Evolutionary conservation across 1,140 invertebrate genomes (phyloP).

Genomic region (Penaeus japonicus): DNA sequence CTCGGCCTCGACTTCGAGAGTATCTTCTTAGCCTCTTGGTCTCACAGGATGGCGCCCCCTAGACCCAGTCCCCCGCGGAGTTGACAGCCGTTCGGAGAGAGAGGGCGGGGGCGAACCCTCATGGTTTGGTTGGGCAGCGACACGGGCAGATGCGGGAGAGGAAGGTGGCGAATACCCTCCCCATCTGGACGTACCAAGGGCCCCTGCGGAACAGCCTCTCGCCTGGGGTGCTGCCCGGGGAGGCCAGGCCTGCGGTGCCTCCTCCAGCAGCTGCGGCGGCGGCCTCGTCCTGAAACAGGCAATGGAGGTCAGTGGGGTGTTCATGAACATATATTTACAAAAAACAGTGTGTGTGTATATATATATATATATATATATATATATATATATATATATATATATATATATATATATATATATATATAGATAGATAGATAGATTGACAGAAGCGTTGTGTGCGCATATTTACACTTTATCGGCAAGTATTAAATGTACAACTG

Average conservation of each 20-base stretch:
- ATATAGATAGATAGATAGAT: too few relatives aligned
- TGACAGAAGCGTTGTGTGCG: background rate
- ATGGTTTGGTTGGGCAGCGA: slow-evolving; percentile 45
- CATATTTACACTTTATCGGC: background rate
- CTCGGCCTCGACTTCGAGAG: too few relatives aligned
- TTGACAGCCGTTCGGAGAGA: slow-evolving; percentile 20
- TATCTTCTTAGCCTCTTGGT: too few relatives aligned
- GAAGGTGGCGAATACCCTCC: slow-evolving; percentile 32
- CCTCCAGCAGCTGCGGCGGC: background rate
- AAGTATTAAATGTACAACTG: background rate
- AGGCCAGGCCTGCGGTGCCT: background rate
- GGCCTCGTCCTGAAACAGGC: background rate
- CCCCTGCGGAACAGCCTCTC: slow-evolving; percentile 24
- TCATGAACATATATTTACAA: background rate
- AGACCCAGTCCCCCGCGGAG: slow-evolving; percentile 37
- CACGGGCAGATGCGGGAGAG: slow-evolving; percentile 50
- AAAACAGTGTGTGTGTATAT: background rate
- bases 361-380: background rate
- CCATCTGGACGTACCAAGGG: slow-evolving; percentile 49
- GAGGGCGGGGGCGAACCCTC: slow-evolving; percentile 26
- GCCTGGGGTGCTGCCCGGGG: background rate
- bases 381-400: slow-evolving; percentile 6
- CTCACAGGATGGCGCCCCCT: background rate
- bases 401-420: background rate
- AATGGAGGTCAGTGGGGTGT: background rate